phyloP scores from a whole-genome alignment of 2,888 invertebrate species.

The Rhorus exstirpatorius region DNA sequence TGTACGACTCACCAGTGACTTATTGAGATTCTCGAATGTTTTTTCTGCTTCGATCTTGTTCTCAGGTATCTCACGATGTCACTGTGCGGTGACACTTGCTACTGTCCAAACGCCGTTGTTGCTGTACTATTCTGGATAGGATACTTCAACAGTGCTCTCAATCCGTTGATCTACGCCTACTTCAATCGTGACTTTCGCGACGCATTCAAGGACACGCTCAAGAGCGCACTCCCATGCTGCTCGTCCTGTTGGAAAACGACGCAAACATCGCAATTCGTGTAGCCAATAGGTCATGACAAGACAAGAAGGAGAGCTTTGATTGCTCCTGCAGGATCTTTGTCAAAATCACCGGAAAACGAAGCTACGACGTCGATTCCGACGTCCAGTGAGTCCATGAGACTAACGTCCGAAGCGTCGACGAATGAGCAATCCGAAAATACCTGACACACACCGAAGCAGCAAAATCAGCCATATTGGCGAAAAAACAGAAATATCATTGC shows the following conservation, averaged over 20 bases:
- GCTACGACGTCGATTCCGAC: slow-evolving; percentile 11
- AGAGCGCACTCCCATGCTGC: slow-evolving; percentile 94
- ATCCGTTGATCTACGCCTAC: slow-evolving; percentile 98
- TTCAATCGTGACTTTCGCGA: slow-evolving; percentile 98
- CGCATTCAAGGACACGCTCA: slow-evolving; percentile 96
- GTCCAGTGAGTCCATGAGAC: slow-evolving; percentile 33
- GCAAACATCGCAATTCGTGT: slow-evolving; percentile 88
- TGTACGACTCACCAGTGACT: neutral
- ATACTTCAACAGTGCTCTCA: slow-evolving; percentile 98
- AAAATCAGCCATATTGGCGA: neutral
- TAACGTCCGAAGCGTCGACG: slow-evolving; percentile 30
- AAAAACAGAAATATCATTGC: slow-evolving; percentile 5
- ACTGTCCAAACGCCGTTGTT: slow-evolving; percentile 90
- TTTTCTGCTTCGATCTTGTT: slow-evolving; percentile 67
- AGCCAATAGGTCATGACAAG: slow-evolving; percentile 76
- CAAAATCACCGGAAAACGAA: slow-evolving; percentile 30
- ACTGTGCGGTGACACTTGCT: slow-evolving; percentile 92
- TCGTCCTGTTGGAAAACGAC: slow-evolving; percentile 92
- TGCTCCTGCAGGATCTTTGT: slow-evolving; percentile 30
- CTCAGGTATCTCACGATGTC: slow-evolving; percentile 94
- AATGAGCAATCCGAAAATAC: slow-evolving; percentile 39
- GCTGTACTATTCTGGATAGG: slow-evolving; percentile 96
- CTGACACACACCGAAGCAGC: slow-evolving; percentile 44
- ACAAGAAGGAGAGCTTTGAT: slow-evolving; percentile 42
- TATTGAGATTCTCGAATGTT: neutral